A percentile compares a stretch with the other conserved stretches of the same genome.
Conservation (phyloP, 2,797 vertebrate genomes). For the Acanthis flammea region DNA sequence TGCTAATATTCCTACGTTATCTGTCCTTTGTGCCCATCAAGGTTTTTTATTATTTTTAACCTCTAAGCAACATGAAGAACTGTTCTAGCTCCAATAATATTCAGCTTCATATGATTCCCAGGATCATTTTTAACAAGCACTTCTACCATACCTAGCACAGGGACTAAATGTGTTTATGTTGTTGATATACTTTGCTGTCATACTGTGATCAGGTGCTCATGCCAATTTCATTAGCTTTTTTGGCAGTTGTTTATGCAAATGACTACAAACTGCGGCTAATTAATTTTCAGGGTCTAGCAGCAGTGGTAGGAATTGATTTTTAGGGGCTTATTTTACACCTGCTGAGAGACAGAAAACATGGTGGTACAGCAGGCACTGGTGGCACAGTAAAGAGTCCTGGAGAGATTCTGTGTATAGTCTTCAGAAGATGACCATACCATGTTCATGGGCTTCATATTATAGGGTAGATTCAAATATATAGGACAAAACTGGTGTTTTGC, state of each 20-base stretch:
- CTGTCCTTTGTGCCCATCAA: neutral
- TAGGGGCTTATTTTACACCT: neutral
- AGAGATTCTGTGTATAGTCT: neutral
- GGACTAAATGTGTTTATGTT: neutral
- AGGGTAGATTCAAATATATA: neutral
- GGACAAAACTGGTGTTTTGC: neutral
- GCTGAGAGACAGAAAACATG: neutral
- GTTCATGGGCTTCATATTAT: neutral
- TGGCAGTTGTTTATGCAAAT: neutral
- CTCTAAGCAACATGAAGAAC: neutral
- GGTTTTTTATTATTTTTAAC: neutral
- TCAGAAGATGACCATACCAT: neutral
- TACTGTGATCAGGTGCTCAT: neutral
- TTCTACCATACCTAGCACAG: neutral
- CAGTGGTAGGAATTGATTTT: neutral
- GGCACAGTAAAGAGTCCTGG: neutral
- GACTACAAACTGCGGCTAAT: neutral
- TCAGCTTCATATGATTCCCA: neutral
- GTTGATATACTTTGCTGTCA: neutral
- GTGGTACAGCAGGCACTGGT: neutral
- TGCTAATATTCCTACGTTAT: neutral
- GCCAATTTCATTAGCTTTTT: slow-evolving; percentile 1
- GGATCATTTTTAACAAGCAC: neutral
- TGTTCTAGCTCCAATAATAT: neutral
- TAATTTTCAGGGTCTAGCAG: neutral